Conservation (phyloP, 1,140 invertebrate genomes). For the Drosophila pachea region DNA sequence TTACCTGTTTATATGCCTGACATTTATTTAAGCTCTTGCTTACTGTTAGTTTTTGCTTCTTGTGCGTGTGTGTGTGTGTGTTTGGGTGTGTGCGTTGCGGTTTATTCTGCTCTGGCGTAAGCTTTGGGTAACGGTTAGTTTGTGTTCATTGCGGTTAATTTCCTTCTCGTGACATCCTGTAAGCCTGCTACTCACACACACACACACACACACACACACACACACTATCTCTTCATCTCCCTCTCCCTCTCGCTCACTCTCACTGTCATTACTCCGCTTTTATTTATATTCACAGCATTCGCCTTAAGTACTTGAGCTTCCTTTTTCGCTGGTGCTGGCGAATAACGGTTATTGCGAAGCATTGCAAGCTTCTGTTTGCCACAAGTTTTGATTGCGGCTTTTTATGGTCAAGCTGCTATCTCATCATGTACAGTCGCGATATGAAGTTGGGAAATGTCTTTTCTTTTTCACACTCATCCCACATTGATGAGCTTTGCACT, state of each 20-base stretch:
- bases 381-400: conserved; percentile 3
- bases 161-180: background rate
- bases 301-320: conserved; percentile 1
- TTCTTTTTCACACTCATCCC: too few relatives aligned
- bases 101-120: conserved; percentile 23
- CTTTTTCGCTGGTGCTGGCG: background rate
- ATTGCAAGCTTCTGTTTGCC: background rate
- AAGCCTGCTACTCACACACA: background rate
- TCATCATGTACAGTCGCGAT: too few relatives aligned
- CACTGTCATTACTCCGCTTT: conserved; percentile 4
- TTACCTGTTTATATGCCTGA: conserved; percentile 22
- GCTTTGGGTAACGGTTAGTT: conserved; percentile 9
- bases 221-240: background rate
- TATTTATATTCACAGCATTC: conserved; percentile 11
- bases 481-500: too few relatives aligned
- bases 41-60: background rate
- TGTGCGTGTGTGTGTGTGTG: background rate
- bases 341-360: conserved; percentile 7
- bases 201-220: background rate
- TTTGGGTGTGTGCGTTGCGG: conserved; percentile 7
- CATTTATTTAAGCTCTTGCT: conserved; percentile 31
- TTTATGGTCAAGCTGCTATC: too few relatives aligned
- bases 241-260: too few relatives aligned
- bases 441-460: too few relatives aligned
- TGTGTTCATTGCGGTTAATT: conserved; percentile 11